Evolutionary conservation across 2,888 invertebrate species (phyloP).

Genomic region (Heliconius hortense): DNA sequence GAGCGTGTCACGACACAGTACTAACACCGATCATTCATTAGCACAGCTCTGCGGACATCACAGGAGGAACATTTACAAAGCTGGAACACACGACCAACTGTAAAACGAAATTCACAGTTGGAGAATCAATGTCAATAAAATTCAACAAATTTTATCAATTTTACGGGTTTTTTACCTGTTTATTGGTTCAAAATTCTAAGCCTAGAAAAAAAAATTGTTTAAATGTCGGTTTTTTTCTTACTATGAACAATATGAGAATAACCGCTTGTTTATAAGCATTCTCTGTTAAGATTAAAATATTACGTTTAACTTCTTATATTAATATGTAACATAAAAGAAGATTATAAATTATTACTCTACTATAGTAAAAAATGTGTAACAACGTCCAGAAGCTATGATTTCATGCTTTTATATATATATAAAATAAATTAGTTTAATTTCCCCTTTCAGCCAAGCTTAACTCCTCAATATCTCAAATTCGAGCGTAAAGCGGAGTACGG

Average conservation of each 20-base stretch:
- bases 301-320: neutral
- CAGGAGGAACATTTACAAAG: conserved; percentile 34
- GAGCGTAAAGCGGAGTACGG: too few species aligned
- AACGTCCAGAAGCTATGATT: too few species aligned
- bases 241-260: neutral
- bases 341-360: too few species aligned
- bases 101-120: conserved; percentile 23
- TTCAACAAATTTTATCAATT: neutral
- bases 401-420: too few species aligned
- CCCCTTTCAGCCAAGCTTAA: too few species aligned
- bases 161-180: neutral
- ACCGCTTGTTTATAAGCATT: too few species aligned
- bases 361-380: too few species aligned
- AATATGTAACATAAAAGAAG: too few species aligned
- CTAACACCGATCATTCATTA: conserved; percentile 43
- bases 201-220: neutral
- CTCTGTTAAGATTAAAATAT: too few species aligned
- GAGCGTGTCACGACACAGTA: conserved; percentile 27
- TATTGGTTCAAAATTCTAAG: neutral
- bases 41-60: conserved; percentile 28
- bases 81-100: conserved; percentile 15
- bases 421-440: too few species aligned
- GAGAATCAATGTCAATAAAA: conserved; percentile 2
- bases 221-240: neutral
- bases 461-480: too few species aligned